These are phyloP conservation scores for Siniperca scherzeri DNA, from an alignment of 2,797 vertebrate species.

Conservation along the genomic window DNA sequence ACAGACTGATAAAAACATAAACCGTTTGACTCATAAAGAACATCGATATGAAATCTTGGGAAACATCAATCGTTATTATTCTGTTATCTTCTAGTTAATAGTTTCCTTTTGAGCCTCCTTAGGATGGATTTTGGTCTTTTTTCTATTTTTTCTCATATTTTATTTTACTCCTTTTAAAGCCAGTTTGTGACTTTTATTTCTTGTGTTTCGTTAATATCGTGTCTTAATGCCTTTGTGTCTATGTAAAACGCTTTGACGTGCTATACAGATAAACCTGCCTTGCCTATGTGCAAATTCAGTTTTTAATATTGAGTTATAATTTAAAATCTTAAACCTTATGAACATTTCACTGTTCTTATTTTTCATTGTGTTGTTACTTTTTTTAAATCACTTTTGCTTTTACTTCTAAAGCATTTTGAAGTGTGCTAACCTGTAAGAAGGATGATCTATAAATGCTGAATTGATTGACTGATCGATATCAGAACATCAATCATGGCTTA, in stretches of 20 bases:
- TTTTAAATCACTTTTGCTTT: too few species aligned
- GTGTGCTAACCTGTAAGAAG: too few species aligned
- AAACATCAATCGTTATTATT: neutral
- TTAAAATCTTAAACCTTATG: too few species aligned
- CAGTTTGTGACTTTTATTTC: neutral
- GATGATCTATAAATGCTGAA: too few species aligned
- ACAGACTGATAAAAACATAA: neutral
- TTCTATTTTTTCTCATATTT: neutral
- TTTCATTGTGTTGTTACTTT: too few species aligned
- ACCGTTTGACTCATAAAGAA: neutral
- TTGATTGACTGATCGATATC: too few species aligned
- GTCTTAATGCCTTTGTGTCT: neutral
- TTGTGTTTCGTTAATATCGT: neutral
- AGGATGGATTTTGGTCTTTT: neutral
- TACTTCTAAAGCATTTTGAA: too few species aligned
- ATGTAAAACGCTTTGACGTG: neutral
- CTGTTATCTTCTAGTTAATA: neutral
- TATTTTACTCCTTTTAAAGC: neutral
- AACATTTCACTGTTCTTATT: too few species aligned
- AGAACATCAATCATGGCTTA: too few species aligned
- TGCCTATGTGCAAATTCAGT: too few species aligned
- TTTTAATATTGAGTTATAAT: neutral
- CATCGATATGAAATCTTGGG: neutral
- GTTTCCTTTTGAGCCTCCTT: neutral
- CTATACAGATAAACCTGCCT: neutral